A percentile compares a stretch with the other conserved stretches of the same genome.
phyloP scores from a whole-genome alignment of 2,113 vertebrate genomes.

The Scytalopus superciliaris region DNA sequence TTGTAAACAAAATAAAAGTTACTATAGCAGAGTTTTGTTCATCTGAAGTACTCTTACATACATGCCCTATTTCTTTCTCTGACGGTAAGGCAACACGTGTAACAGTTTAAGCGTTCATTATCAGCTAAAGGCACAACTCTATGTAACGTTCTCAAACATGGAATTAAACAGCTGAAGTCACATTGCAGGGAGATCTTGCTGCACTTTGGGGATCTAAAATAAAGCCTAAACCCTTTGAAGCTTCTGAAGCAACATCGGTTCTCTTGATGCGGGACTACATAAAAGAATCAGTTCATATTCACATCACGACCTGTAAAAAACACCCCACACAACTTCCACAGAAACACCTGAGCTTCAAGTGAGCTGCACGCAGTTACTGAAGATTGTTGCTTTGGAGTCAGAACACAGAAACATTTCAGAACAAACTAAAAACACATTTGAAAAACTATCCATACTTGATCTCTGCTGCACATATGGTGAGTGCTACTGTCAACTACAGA shows the following conservation, averaged over 20 bases:
- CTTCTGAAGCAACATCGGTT: slow-evolving; percentile 5
- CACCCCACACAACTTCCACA: not conserved
- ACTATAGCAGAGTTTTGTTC: slow-evolving; percentile 49
- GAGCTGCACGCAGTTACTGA: not conserved
- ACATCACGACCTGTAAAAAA: slow-evolving; percentile 14
- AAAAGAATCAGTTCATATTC: not conserved
- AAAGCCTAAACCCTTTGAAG: slow-evolving; percentile 43
- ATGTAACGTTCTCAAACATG: slow-evolving; percentile 34
- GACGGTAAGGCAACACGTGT: slow-evolving; percentile 69
- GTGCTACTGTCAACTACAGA: slow-evolving; percentile 29
- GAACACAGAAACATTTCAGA: slow-evolving; percentile 12
- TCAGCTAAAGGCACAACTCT: slow-evolving; percentile 68
- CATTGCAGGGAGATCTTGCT: slow-evolving; percentile 25
- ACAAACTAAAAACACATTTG: slow-evolving; percentile 60
- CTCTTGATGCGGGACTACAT: slow-evolving; percentile 17
- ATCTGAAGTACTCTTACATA: slow-evolving; percentile 54
- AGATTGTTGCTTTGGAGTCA: not conserved
- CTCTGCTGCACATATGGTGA: slow-evolving; percentile 13
- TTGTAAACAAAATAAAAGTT: slow-evolving; percentile 58
- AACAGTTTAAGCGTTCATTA: slow-evolving; percentile 66
- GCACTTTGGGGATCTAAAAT: slow-evolving; percentile 39
- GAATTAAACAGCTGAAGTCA: slow-evolving; percentile 42
- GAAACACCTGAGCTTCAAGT: slow-evolving; percentile 51
- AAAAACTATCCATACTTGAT: slow-evolving; percentile 29
- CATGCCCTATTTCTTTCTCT: slow-evolving; percentile 58